Evolutionary conservation across 2,888 invertebrate genomes (phyloP), one percentile per base, ranked within the genome.

Genomic region (Plebejus argus): DNA sequence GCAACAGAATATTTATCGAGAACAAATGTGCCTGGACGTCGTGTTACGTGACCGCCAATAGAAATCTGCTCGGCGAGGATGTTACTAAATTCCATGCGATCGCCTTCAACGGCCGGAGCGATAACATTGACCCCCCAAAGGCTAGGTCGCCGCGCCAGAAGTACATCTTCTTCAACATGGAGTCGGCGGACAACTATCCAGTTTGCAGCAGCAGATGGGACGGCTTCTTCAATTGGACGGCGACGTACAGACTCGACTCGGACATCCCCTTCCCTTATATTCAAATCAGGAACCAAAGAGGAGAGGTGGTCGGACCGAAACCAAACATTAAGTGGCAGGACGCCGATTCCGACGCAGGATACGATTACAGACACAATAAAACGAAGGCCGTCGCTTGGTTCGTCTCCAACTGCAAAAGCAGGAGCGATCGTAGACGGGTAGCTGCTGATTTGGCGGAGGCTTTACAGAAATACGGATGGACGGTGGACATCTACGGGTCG

Each of bases 401-500:
- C 76, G 93, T 92, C 0, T 93, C 93, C 0, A 83, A 92, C 72
- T 94, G 93, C 79, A 79, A 74, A 0, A 87, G 86, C 53, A 86
- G 85, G 79, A 91, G 88, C 81, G 83, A 83, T 0, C 86, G 93
- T 76, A 76, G 82, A 12, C 80, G 83, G 0, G 85, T 88, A 78
- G 91, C 86, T 0, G 81, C 71, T 0, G 80, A 83, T 3, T 79
- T 94, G 39, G 83, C 87, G 61, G 84, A 83, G 15, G 86, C 85
- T 0, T 82, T 93, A 28, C 72, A 76, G 1, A 53, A 56, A 0
- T 88, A 87, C 78, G 84, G 85, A 0, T 81, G 86, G 18, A 82
- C 86, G 0, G 90, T 95, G 2, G 95, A 95, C 81, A 87, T 95
- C 6, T 96, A 91, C 81, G 95, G 95, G 0, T 79, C 82, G 0